Conservation (phyloP, 2,797 vertebrate genomes). For the Rhinophrynus dorsalis region DNA sequence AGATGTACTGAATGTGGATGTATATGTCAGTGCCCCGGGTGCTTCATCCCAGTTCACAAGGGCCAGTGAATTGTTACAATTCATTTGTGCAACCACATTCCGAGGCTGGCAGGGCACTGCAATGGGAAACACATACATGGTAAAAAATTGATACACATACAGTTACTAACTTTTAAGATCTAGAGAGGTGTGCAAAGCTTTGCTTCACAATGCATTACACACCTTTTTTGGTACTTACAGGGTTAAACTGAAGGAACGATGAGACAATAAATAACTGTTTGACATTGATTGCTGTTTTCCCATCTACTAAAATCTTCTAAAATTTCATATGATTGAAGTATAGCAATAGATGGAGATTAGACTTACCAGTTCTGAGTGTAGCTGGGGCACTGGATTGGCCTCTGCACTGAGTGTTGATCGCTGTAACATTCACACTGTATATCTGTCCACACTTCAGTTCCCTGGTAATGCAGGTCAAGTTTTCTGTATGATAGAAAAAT, state of each 20-base stretch:
- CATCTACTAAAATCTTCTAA: neutral
- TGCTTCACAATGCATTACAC: neutral
- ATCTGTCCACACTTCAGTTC: slow-evolving; percentile 69
- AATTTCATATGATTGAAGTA: neutral
- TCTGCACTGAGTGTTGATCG: slow-evolving; percentile 34
- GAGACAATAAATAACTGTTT: neutral
- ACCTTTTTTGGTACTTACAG: no score
- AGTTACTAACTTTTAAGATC: neutral
- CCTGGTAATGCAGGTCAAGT: slow-evolving; percentile 58
- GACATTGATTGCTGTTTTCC: no score
- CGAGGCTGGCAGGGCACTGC: slow-evolving; percentile 32
- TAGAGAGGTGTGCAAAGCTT: neutral
- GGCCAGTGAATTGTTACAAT: slow-evolving; percentile 5
- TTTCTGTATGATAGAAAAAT: slow-evolving; percentile 58
- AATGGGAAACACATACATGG: neutral
- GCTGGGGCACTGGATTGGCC: neutral
- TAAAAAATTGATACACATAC: neutral
- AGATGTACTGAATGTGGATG: neutral
- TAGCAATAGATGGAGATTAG: neutral
- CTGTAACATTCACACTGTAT: slow-evolving; percentile 62
- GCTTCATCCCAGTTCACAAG: slow-evolving; percentile 9
- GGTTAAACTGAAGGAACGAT: no score
- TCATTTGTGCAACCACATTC: slow-evolving; percentile 9
- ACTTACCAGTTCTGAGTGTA: slow-evolving; percentile 62
- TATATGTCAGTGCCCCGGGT: slow-evolving; percentile 20